These are phyloP conservation scores for Saimiri boliviensis DNA, from an alignment of 2,113 vertebrate genomes.

Conservation along the genomic window DNA sequence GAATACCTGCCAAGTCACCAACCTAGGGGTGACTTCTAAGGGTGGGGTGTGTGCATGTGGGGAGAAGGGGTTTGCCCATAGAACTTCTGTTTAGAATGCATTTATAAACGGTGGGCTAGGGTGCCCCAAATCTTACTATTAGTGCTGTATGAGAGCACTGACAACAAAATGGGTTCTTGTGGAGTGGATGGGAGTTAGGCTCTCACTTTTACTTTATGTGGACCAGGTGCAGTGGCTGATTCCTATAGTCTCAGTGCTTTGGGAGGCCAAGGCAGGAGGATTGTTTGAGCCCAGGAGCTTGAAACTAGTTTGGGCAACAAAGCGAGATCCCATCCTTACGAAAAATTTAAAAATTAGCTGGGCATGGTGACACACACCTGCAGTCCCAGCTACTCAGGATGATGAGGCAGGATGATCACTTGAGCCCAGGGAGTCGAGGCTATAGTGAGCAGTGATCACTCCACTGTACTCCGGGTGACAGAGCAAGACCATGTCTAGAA, in stretches of 20 bases:
- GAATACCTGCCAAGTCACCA: not conserved
- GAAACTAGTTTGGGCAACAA: not conserved
- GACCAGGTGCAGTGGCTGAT: not conserved
- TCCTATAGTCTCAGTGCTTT: not conserved
- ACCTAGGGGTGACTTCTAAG: not conserved
- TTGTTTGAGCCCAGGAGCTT: not conserved
- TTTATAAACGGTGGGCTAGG: not conserved
- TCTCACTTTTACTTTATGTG: not conserved
- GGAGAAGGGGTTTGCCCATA: too few species aligned
- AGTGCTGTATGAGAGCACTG: not conserved
- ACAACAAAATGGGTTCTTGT: not conserved
- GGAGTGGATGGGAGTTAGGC: not conserved
- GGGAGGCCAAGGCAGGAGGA: not conserved
- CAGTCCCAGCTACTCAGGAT: not conserved
- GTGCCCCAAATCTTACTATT: not conserved
- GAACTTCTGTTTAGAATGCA: not conserved
- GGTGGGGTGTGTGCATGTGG: fast-evolving
- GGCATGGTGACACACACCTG: not conserved
- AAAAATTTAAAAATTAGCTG: not conserved
- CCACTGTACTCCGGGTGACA: not conserved
- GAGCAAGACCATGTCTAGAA: not conserved
- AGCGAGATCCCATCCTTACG: not conserved
- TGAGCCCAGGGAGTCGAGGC: not conserved
- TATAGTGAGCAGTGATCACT: not conserved
- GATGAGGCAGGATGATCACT: not conserved